A percentile compares a stretch with the other conserved stretches of the same genome.
Conservation (phyloP, 2,113 vertebrate genomes). For the Rhineura floridana region DNA sequence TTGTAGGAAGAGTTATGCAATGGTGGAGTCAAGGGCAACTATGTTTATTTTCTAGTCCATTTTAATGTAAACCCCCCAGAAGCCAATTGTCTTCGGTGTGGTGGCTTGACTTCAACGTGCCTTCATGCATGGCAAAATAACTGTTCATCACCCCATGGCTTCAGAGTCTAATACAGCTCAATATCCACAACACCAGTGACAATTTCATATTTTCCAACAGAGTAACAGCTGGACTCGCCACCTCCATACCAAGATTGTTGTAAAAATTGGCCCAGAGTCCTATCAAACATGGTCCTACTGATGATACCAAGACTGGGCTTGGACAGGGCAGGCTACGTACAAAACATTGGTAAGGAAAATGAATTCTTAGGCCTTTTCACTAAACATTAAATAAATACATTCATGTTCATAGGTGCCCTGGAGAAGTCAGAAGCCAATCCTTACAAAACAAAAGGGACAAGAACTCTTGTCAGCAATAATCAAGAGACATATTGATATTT, state of each 20-base stretch:
- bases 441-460: neutral
- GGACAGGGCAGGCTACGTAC: neutral
- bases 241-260: neutral
- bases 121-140: neutral
- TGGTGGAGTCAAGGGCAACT: neutral
- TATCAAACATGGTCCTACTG: neutral
- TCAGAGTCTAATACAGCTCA: neutral
- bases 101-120: neutral
- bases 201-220: neutral
- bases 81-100: neutral
- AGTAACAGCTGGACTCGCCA: neutral
- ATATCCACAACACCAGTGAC: neutral
- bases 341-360: neutral
- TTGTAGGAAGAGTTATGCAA: neutral
- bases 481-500: neutral
- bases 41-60: neutral
- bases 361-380: neutral
- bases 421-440: neutral
- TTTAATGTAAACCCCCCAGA: neutral
- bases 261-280: neutral
- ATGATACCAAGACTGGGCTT: neutral
- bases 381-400: neutral
- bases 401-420: neutral
- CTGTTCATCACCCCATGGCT: neutral
- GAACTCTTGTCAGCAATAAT: neutral